Conservation (phyloP, 30 jellyfish, hydroid and myxozoan species). For the Catostylus mosaicus region DNA sequence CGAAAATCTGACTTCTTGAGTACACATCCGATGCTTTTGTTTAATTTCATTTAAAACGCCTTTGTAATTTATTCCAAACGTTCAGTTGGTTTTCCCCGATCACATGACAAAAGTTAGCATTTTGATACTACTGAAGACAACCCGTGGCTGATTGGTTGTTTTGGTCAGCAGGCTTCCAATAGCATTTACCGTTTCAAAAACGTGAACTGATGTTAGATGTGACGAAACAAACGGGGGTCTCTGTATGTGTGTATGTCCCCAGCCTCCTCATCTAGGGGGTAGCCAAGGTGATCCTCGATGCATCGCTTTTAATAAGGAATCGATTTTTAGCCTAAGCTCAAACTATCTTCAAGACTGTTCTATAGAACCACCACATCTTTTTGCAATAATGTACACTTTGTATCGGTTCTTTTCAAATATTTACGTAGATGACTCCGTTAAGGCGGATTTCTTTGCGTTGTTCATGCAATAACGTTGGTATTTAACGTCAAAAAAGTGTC, state of each 20-base stretch:
- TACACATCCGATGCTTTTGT: slow-evolving; percentile 45
- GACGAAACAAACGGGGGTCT: slow-evolving; percentile 2
- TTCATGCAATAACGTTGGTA: too few species aligned
- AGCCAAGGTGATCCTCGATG: too few species aligned
- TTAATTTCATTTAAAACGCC: slow-evolving; percentile 25
- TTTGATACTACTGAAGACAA: neutral
- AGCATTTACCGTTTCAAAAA: neutral
- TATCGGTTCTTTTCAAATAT: too few species aligned
- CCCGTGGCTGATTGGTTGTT: slow-evolving; percentile 3
- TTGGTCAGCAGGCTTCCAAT: neutral
- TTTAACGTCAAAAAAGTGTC: too few species aligned
- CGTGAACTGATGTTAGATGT: neutral
- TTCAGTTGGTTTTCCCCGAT: neutral
- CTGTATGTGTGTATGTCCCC: neutral
- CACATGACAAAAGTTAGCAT: neutral
- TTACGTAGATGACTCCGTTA: too few species aligned
- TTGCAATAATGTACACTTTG: too few species aligned
- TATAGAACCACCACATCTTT: too few species aligned
- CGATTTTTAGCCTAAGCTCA: too few species aligned
- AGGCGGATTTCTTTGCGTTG: too few species aligned
- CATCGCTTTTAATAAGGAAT: too few species aligned
- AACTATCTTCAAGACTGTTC: too few species aligned
- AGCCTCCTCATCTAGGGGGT: too few species aligned
- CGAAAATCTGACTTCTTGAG: slow-evolving; percentile 22
- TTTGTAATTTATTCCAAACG: neutral